Conservation (phyloP, 2,888 invertebrate genomes). For the Drosophila antonietae region DNA sequence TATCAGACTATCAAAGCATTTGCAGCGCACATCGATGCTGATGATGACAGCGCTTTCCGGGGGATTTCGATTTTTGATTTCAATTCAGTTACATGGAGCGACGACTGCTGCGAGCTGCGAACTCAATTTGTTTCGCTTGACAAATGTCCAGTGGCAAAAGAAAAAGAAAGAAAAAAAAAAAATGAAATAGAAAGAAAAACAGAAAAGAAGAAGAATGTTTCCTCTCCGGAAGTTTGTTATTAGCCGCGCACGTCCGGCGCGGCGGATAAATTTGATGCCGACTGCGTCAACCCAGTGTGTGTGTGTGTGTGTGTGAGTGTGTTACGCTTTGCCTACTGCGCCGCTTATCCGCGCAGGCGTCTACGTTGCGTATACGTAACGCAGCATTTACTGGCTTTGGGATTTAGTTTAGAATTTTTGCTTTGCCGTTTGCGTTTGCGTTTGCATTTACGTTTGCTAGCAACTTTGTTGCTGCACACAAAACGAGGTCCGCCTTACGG, state of each 20-base stretch:
- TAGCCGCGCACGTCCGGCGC: slow-evolving; percentile 78
- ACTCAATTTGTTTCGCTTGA: slow-evolving; percentile 74
- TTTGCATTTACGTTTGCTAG: slow-evolving; percentile 36
- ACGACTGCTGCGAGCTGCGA: slow-evolving; percentile 46
- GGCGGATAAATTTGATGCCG: slow-evolving; percentile 57
- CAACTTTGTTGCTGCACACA: slow-evolving; percentile 36
- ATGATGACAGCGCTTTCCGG: slow-evolving; percentile 50
- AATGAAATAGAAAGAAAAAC: slow-evolving; percentile 7
- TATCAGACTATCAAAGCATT: slow-evolving; percentile 23
- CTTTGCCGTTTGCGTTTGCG: slow-evolving; percentile 27
- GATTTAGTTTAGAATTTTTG: slow-evolving; percentile 25
- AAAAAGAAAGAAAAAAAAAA: slow-evolving; percentile 11
- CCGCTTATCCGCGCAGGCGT: slow-evolving; percentile 75
- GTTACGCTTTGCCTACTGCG: slow-evolving; percentile 41
- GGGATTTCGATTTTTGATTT: slow-evolving; percentile 60
- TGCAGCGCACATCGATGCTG: slow-evolving; percentile 30
- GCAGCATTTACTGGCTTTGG: slow-evolving; percentile 23
- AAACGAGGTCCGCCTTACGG: slow-evolving; percentile 19
- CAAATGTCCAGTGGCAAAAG: slow-evolving; percentile 75
- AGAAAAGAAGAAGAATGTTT: slow-evolving; percentile 52
- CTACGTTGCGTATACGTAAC: slow-evolving; percentile 68
- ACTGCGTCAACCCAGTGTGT: slow-evolving; percentile 13
- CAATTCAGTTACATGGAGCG: slow-evolving; percentile 45
- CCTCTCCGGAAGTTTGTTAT: slow-evolving; percentile 82
- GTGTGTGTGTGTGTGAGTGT: background rate